Base-by-base conservation (phyloP, 2,113 vertebrate genomes). In the Grantiella picta region DNA sequence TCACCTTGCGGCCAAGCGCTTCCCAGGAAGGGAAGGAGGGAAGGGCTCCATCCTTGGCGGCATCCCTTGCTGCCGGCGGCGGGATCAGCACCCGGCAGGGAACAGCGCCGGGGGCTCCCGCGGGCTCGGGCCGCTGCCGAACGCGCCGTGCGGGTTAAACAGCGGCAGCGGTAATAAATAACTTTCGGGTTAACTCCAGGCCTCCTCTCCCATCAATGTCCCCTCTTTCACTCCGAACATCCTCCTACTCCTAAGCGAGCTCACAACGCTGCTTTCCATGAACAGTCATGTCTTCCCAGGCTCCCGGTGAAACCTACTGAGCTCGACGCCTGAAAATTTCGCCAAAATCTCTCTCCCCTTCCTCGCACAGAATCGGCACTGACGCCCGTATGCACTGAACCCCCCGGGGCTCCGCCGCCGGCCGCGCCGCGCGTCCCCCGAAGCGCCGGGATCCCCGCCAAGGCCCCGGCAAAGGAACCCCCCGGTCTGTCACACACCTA, bases 1-100 rank as follows among this genome's bases (percentile, higher is more conserved):
- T 3, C 79, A 15, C 60, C 60, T 23, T 20, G 45, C 45, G 54
- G 69, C 18, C 38, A 24, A 52, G 42, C 7, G 18, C 54, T 78
- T 6, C 36, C 5, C 19, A 10, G n/a, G 47, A 42, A 18, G 50
- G 42, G 47, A 35, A 40, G 35, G 20, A 68, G 52, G 45, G 63
- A 36, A 3, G 44, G 29, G 3, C 63, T 35, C 31, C 45, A 11
- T 54, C 16, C 86, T 24, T 20, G 8, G 23, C 31, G 21, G 10
- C 27, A 27, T 7, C 29, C 29, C 29, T 16, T 0, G 24, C 47
- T 44, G 11, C 10, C 25, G 45, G 31, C 42, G 47, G 29, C 59
- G 44, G 49, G 31, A 98, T 98, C 98, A 98, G 98, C 95, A 98
- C 97, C 97, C 49, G 90, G 35, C 91, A 5, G 65, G 38, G 97